Evolutionary conservation across 1,140 invertebrate genomes (phyloP).

Genomic region (Drosophila parvula): DNA sequence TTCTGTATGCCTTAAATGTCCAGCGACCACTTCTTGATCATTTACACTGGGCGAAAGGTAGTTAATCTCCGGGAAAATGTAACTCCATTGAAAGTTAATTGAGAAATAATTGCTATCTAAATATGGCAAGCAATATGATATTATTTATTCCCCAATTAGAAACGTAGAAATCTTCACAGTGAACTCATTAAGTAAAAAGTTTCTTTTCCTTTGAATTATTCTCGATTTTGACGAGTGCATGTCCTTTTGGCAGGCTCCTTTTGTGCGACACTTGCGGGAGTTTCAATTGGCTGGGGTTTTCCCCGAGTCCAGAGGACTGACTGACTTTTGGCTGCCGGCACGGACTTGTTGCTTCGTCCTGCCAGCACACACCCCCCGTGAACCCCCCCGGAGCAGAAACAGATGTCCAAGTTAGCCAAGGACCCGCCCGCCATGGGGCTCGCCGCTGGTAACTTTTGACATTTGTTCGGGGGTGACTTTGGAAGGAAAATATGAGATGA

Average conservation of each 20-base stretch:
- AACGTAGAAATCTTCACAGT: too few species aligned
- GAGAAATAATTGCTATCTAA: too few species aligned
- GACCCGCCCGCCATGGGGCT: conserved; percentile 1
- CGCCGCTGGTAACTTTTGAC: conserved; percentile 37
- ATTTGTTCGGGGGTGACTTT: conserved; percentile 32
- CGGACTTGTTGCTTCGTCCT: conserved; percentile 33
- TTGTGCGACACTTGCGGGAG: conserved; percentile 22
- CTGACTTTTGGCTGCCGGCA: conserved; percentile 12
- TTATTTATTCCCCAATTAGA: too few species aligned
- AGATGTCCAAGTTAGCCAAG: conserved; percentile 33
- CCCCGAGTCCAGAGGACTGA: not conserved
- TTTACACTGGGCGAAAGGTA: not conserved
- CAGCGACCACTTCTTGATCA: not conserved
- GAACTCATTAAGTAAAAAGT: not conserved
- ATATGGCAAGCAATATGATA: too few species aligned
- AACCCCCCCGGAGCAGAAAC: conserved; percentile 17
- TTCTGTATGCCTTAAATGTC: not conserved
- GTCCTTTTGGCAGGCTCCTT: not conserved
- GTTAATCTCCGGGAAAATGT: too few species aligned
- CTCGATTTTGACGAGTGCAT: not conserved
- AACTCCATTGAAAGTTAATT: too few species aligned
- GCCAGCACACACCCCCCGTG: too few species aligned
- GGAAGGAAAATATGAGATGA: not conserved
- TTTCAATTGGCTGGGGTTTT: conserved; percentile 37
- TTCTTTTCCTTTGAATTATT: too few species aligned